Evolutionary conservation across 2,888 invertebrate species (phyloP).

Genomic region (Chymomyza caudatula): DNA sequence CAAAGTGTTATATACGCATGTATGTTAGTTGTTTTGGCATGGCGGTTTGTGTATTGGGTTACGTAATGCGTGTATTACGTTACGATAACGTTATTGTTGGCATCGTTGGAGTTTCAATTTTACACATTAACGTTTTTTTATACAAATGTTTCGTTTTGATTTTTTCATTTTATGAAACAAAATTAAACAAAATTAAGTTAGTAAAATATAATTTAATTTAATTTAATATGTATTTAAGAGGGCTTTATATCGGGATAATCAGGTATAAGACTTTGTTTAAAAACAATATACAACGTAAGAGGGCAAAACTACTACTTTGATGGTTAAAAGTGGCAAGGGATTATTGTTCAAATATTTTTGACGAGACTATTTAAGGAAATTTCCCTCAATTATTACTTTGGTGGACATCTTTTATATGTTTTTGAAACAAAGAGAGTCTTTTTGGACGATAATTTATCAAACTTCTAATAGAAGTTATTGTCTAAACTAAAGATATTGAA

Average conservation of each 20-base stretch:
- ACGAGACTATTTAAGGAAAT: constrained; percentile 68
- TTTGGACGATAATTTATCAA: no score
- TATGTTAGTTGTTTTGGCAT: no score
- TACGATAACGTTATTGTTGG: constrained; percentile 49
- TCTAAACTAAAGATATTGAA: no score
- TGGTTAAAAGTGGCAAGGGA: background rate
- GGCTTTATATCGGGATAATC: no score
- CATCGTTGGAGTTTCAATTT: constrained; percentile 50
- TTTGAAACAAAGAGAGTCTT: no score
- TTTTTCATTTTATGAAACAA: constrained; percentile 25
- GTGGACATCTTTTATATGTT: no score
- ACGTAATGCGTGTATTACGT: constrained; percentile 38
- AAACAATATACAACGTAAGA: constrained; percentile 9
- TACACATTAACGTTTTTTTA: constrained; percentile 17
- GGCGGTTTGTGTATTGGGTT: constrained; percentile 53
- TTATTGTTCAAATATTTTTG: constrained; percentile 45
- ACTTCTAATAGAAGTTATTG: no score
- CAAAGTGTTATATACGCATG: constrained; percentile 15
- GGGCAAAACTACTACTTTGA: background rate
- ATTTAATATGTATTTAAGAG: no score
- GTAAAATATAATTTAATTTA: no score
- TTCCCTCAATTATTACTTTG: no score
- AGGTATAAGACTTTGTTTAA: background rate
- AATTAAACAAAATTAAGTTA: constrained; percentile 28
- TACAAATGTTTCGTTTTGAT: constrained; percentile 31